A percentile compares a stretch with the other conserved stretches of the same genome.
Conservation (phyloP, 1,140 invertebrate species). For the Carposina sasakii region DNA sequence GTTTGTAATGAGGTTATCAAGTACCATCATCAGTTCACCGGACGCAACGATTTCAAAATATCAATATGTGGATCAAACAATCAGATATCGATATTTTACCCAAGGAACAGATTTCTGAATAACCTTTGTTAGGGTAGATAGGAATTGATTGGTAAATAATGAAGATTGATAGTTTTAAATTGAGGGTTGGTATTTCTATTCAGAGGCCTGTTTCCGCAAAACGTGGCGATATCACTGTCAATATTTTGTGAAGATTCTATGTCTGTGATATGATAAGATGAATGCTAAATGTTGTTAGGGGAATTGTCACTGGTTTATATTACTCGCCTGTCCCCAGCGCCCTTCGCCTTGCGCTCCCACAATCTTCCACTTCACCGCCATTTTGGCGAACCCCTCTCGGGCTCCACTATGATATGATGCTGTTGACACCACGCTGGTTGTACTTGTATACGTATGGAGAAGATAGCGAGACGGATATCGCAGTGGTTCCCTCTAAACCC, state of each 20-base stretch:
- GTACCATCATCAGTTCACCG: no score
- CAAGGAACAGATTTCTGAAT: constrained; percentile 32
- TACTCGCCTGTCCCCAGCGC: constrained; percentile 51
- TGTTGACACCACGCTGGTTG: no score
- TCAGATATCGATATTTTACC: constrained; percentile 33
- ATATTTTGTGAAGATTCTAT: no score
- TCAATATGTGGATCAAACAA: constrained; percentile 22
- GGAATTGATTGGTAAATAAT: constrained; percentile 13
- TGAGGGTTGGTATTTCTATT: constrained; percentile 25
- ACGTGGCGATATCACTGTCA: constrained; percentile 29
- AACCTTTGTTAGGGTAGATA: constrained; percentile 5
- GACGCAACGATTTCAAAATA: constrained; percentile 19
- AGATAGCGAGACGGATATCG: no score
- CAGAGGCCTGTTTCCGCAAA: constrained; percentile 34
- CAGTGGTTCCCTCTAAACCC: no score
- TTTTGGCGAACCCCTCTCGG: constrained; percentile 42
- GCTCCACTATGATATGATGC: no score
- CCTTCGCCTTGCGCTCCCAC: constrained; percentile 59
- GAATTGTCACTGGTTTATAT: constrained; percentile 27
- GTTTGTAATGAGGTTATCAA: no score
- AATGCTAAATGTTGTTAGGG: constrained; percentile 28
- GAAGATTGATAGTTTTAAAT: constrained; percentile 18
- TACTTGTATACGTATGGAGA: no score
- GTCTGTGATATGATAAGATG: no score
- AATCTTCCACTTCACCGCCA: constrained; percentile 60